Evolutionary conservation across 2,888 invertebrate species (phyloP).

Genomic region (Drosophila neonasuta): DNA sequence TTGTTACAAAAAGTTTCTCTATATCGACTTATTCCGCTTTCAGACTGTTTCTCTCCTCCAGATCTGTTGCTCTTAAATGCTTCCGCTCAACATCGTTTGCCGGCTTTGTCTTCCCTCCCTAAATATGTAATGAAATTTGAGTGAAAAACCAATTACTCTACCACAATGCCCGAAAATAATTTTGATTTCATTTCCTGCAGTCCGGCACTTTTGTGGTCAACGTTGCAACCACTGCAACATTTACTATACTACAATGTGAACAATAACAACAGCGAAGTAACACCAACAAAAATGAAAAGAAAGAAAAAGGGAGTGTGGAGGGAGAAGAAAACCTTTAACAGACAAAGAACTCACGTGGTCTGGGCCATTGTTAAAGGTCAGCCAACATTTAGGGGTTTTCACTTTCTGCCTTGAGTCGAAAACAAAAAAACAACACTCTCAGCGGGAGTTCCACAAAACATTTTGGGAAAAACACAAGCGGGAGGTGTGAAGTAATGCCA

Average conservation of each 20-base stretch:
- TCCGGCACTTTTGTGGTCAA: constrained; percentile 65
- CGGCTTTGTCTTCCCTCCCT: neutral
- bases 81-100: constrained; percentile 40
- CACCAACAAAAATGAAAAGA: constrained; percentile 12
- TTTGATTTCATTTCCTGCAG: constrained; percentile 67
- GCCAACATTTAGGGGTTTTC: constrained; percentile 60
- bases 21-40: neutral
- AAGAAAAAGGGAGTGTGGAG: constrained; percentile 17
- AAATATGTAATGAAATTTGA: constrained; percentile 54
- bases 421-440: constrained; percentile 23
- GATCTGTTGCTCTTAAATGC: constrained; percentile 11
- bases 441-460: constrained; percentile 46
- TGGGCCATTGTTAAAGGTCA: constrained; percentile 69
- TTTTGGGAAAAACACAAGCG: constrained; percentile 18
- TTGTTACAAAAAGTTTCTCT: neutral
- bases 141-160: constrained; percentile 70
- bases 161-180: constrained; percentile 73
- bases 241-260: constrained; percentile 34
- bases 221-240: constrained; percentile 56
- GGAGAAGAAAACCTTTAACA: constrained; percentile 12
- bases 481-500: constrained; percentile 61
- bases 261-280: constrained; percentile 14
- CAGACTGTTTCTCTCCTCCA: neutral
- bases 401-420: constrained; percentile 52
- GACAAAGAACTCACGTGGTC: constrained; percentile 60